Evolutionary conservation across 1,140 invertebrate species (phyloP).

Genomic region (Lysiphlebus fabarum): DNA sequence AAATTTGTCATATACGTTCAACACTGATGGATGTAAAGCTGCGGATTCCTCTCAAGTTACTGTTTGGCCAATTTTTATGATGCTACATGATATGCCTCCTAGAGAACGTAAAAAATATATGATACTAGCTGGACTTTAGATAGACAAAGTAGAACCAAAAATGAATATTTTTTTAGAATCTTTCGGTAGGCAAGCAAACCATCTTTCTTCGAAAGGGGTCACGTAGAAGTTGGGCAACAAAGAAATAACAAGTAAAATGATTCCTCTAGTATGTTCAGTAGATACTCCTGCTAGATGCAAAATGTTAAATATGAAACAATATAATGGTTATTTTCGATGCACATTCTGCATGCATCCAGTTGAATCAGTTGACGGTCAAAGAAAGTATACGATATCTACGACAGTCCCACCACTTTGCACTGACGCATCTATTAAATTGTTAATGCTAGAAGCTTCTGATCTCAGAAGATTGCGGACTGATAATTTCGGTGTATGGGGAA

Average conservation of each 20-base stretch:
- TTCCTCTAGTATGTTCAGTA: conserved; percentile 20
- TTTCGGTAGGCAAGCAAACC: conserved; percentile 18
- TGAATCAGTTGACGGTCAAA: not conserved
- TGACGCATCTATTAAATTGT: too few relatives aligned
- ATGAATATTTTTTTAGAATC: conserved; percentile 24
- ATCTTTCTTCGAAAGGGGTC: conserved; percentile 11
- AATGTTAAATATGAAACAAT: conserved; percentile 25
- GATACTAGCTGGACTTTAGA: conserved; percentile 20
- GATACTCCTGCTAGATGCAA: conserved; percentile 19
- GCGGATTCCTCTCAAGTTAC: conserved; percentile 12
- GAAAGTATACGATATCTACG: too few relatives aligned
- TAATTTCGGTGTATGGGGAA: conserved; percentile 22
- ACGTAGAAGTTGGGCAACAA: conserved; percentile 1
- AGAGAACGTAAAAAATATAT: conserved; percentile 21
- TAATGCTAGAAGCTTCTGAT: too few relatives aligned
- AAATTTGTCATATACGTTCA: conserved; percentile 24
- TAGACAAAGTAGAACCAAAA: conserved; percentile 19
- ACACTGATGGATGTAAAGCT: conserved; percentile 24
- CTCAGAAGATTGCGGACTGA: too few relatives aligned
- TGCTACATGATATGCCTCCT: conserved; percentile 23
- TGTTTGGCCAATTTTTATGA: conserved; percentile 25
- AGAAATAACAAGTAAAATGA: conserved; percentile 17
- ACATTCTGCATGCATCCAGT: conserved; percentile 27
- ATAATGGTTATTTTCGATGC: conserved; percentile 24
- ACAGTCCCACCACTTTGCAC: too few relatives aligned